Evolutionary conservation across 2,113 vertebrate genomes (phyloP), one percentile per base, ranked within the genome.

Genomic region (Malurus melanocephalus): DNA sequence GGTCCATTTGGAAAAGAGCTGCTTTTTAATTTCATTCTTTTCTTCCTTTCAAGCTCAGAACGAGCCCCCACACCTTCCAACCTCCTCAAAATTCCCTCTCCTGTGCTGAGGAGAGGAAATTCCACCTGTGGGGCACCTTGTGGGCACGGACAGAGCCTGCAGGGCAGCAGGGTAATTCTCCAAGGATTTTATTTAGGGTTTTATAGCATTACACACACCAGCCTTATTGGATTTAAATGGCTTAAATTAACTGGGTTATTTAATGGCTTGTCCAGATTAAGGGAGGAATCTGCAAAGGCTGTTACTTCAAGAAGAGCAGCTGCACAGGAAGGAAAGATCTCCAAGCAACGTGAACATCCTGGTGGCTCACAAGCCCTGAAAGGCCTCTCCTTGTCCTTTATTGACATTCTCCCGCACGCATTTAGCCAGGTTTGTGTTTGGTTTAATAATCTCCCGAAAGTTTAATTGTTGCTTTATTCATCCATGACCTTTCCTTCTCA

Each of bases 391-490:
- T 87, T 87, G 88, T 85, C 90, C 90, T 91, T 59, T 40, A 80
- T 93, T 87, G 91, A 77, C 69, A 71, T 89, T 93, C 93, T 94
- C 94, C 69, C 26, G 9, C 42, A 68, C 0, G 3, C 80, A 87
- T 94, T 15, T 55, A 86, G 94, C 93, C 94, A 84, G 95, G 88
- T 82, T 95, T 96, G 95, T 97, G 96, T 96, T 96, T 96, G 94
- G 95, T 92, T 97, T 96, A 92, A 94, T 97, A 97, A 97, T 97
- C 97, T 97, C 87, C 94, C 11, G 90, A 96, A 97, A 97, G 96
- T 97, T 97, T 97, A 97, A 98, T 97, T 97, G 96, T 97, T 96
- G 95, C 96, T 96, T 96, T 96, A 96, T 95, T 96, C 97, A 97
- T 96, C 96, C 94, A 81, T 96, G 96, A 98, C 97, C 97, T 97